Evolutionary conservation across 2,113 vertebrate species (phyloP).

Genomic region (Anas platyrhynchos): DNA sequence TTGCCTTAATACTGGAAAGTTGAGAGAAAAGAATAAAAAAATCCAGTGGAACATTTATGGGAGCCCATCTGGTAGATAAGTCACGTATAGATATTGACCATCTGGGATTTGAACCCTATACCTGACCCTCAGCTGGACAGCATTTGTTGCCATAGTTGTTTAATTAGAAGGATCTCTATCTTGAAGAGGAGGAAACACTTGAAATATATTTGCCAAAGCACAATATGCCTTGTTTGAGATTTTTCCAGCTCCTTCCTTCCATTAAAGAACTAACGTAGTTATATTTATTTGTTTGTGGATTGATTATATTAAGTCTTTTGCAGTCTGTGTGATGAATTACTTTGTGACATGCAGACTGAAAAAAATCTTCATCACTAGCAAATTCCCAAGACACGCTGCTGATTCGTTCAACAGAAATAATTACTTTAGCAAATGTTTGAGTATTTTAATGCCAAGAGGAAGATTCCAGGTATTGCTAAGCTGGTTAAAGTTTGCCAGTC

Average conservation of each 20-base stretch:
- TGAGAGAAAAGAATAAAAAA: neutral
- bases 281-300: neutral
- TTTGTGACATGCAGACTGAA: neutral
- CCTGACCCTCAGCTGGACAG: slow-evolving; percentile 53
- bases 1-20: slow-evolving; percentile 3
- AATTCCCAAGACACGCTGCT: slow-evolving; percentile 8
- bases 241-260: neutral
- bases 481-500: neutral
- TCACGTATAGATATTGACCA: slow-evolving; percentile 1
- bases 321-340: neutral
- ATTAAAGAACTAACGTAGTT: neutral
- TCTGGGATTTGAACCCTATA: slow-evolving; percentile 67
- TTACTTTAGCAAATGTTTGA: slow-evolving; percentile 64
- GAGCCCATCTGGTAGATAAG: slow-evolving; percentile 68
- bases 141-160: slow-evolving; percentile 31
- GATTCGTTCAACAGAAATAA: slow-evolving; percentile 47
- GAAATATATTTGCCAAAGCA: slow-evolving; percentile 21
- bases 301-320: neutral
- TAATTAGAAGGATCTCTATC: slow-evolving; percentile 53
- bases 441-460: slow-evolving; percentile 34
- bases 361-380: neutral
- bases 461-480: slow-evolving; percentile 40
- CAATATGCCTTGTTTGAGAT: neutral
- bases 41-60: slow-evolving; percentile 55
- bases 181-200: neutral